Base-by-base conservation (phyloP, 2,888 invertebrate genomes). In the Agrotis ipsilon region DNA sequence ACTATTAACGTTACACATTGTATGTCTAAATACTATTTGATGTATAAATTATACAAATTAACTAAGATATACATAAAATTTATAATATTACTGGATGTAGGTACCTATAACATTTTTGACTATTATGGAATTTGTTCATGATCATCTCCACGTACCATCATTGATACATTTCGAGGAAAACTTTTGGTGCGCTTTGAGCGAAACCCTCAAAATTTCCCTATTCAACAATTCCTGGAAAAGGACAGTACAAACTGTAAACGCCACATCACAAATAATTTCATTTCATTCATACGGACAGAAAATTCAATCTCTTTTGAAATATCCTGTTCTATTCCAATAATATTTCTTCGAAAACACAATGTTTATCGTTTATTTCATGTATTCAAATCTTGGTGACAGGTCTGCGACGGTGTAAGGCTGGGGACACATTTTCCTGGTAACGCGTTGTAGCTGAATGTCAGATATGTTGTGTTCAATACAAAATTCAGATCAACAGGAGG, bases 241-340 rank as follows among this genome's bases (percentile, higher is more conserved):
- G 5, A 39, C n/a, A 16, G 7, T 45, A 45, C 11, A 45, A 54
- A 65, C 52, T 18, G 27, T 45, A 46, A 68, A 55, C 49, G 52
- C 21, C 19, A 27, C 16, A 21, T 11, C 43, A 52, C 16, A 52
- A 61, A 67, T 55, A 75, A 58, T 32, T 74, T 54, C 27, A 70
- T 74, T 66, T 64, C 21, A 64, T 67, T 58, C 55, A 46, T 14
- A 18, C 43, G 2, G 21, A 49, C 62, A 51, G 54, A 71, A n/a
- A 58, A 72, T 80, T 72, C 81, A 80, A 80, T 76, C 60, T 72
- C 72, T 66, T 68, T 80, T 70, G 61, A 76, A 76, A 80, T 64
- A 62, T 69, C 16, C 59, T 48, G 61, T 49, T 14, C 55, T 60
- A 57, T 75, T 80, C 39, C 65, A 48, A 70, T 70, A 66, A 61